Percentiles rank a stretch among this genome's conserved stretches.
phyloP scores from a whole-genome alignment of 1,140 invertebrate species.

The Formica exsecta region DNA sequence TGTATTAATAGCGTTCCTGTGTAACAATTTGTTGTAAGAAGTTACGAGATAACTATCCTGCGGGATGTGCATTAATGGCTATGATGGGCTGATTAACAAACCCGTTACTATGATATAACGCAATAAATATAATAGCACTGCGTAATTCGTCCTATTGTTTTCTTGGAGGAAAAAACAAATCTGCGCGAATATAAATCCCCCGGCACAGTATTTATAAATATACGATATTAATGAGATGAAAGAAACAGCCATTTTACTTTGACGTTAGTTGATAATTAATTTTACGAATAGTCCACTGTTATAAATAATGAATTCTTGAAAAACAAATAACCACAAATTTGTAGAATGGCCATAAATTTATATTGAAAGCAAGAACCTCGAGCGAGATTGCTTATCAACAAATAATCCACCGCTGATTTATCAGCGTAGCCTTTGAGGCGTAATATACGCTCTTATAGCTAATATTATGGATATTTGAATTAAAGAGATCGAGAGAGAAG shows the following conservation, averaged over 20 bases:
- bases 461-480: constrained; percentile 13
- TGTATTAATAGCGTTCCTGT: constrained; percentile 69
- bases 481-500: background rate
- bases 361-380: background rate
- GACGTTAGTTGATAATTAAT: constrained; percentile 5
- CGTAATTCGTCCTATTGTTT: background rate
- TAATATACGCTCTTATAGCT: background rate
- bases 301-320: too few species aligned
- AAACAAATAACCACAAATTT: too few species aligned
- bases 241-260: background rate
- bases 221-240: background rate
- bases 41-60: background rate
- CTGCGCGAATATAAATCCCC: background rate
- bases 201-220: background rate
- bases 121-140: background rate
- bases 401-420: constrained; percentile 14
- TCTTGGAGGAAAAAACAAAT: background rate
- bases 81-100: constrained; percentile 19
- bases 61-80: constrained; percentile 52
- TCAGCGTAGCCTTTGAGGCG: background rate
- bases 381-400: background rate
- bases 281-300: background rate
- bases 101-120: constrained; percentile 13
- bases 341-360: too few species aligned
- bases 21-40: constrained; percentile 54